phyloP scores from a whole-genome alignment of 2,797 vertebrate species.

The Propithecus deckenii region DNA sequence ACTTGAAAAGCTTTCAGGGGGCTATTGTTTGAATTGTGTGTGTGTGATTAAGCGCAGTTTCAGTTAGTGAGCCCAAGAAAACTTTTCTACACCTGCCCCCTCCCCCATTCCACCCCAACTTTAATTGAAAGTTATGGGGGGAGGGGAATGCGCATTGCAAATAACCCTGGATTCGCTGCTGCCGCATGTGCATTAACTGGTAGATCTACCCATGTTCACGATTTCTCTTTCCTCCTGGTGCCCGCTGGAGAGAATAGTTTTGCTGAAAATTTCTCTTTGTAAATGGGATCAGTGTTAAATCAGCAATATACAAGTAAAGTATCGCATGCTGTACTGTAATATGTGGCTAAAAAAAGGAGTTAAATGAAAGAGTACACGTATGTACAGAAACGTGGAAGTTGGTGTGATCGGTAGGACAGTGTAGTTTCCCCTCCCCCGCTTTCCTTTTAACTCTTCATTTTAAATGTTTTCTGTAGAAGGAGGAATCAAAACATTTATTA shows the following conservation, averaged over 20 bases:
- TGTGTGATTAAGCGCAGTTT: conserved; percentile 85
- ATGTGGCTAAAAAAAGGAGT: conserved; percentile 80
- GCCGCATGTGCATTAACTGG: conserved; percentile 82
- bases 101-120: conserved; percentile 82
- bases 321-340: conserved; percentile 64
- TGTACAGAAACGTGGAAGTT: conserved; percentile 76
- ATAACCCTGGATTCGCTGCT: conserved; percentile 74
- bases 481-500: conserved; percentile 28
- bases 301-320: conserved; percentile 84
- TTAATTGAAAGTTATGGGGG: conserved; percentile 84
- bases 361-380: conserved; percentile 81
- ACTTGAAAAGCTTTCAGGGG: conserved; percentile 86
- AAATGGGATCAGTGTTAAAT: conserved; percentile 85
- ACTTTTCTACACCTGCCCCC: conserved; percentile 87
- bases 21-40: conserved; percentile 87
- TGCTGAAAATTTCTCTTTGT: conserved; percentile 77
- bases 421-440: conserved; percentile 25
- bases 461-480: conserved; percentile 41
- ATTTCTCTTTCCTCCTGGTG: conserved; percentile 72
- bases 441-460: conserved; percentile 63
- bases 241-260: conserved; percentile 78
- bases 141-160: conserved; percentile 77
- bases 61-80: conserved; percentile 79
- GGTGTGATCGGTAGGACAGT: conserved; percentile 37
- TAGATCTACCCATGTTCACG: conserved; percentile 80